Percentiles rank a stretch among this genome's conserved stretches.
Conservation (phyloP, 2,113 vertebrate genomes). For the Cettia cetti region DNA sequence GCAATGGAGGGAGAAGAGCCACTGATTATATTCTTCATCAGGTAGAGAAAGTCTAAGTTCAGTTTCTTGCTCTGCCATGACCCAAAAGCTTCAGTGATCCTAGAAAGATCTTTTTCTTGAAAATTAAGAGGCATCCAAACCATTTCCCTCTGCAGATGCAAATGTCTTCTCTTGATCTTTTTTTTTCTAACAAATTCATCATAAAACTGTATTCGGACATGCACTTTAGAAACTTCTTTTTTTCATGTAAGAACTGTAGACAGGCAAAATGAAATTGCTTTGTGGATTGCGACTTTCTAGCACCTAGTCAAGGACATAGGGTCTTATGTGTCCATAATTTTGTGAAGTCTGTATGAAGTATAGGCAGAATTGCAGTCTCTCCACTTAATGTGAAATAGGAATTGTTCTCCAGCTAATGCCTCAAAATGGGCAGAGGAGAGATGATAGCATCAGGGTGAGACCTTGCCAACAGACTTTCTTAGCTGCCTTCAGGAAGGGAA, state of each 20-base stretch:
- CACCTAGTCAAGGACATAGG: background rate
- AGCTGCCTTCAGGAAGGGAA: background rate
- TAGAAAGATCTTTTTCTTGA: background rate
- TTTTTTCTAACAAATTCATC: background rate
- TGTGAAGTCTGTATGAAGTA: background rate
- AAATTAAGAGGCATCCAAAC: background rate
- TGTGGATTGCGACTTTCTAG: background rate
- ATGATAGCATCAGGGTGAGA: background rate
- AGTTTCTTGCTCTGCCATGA: background rate
- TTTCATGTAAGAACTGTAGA: background rate
- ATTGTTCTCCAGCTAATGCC: background rate
- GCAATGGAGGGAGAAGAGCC: background rate
- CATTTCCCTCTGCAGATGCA: background rate
- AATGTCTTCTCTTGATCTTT: background rate
- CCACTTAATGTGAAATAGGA: background rate
- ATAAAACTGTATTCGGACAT: background rate
- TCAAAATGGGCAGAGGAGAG: background rate
- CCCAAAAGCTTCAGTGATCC: background rate
- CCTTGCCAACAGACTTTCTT: background rate
- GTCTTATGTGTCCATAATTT: background rate
- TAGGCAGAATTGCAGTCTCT: background rate
- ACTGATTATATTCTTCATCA: background rate
- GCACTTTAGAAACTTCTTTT: background rate
- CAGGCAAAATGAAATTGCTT: background rate
- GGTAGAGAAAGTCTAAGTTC: background rate